Base-by-base conservation (phyloP, 2,797 vertebrate species). In the Diplodus puntazzo region DNA sequence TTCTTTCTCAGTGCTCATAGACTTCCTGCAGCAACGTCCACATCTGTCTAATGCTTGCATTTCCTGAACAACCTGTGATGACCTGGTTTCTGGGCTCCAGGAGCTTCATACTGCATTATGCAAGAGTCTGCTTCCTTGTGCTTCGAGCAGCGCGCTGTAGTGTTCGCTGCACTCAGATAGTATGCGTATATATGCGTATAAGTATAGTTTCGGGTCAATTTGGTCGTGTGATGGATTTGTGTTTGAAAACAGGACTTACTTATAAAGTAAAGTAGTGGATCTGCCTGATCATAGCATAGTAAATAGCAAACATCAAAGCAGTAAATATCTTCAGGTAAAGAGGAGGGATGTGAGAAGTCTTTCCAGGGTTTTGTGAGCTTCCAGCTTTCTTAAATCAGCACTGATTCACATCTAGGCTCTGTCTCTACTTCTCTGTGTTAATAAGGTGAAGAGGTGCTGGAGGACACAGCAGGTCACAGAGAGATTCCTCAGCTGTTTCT, bases 31-130 rank as follows among this genome's bases (percentile, higher is more conserved):
- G 49, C 59, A 18, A 12, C 48, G 34, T 80, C 52, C 46, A 59
- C 46, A 2, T 73, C 39, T 75, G 60, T 58, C 55, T 12, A 4
- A 21, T 8, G n/a, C 42, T 57, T 14, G 46, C n/a, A 59, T 79
- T 65, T 55, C 21, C 57, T 27, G 25, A 77, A 53, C 61, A 71
- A 74, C 69, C 76, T 75, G 55, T 9, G 39, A 17, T 77, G 76
- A 77, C 78, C 82, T 81, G 46, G 16, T 80, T 83, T 67, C 63
- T 63, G 61, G 11, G 11, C 45, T 73, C 39, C 58, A 42, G 69
- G 42, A 75, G 63, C 68, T 48, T 75, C 39, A 20, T 1, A 27
- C 20, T 77, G 60, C 49, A 83, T 88, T 65, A 86, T 75, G 69
- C 64, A 84, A 23, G 30, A 54, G 39, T 27, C 60, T 30, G 42